Percentiles rank a stretch among this genome's conserved stretches.
phyloP scores from a whole-genome alignment of 2,797 vertebrate species.

The Pangasius sanitwongsei region DNA sequence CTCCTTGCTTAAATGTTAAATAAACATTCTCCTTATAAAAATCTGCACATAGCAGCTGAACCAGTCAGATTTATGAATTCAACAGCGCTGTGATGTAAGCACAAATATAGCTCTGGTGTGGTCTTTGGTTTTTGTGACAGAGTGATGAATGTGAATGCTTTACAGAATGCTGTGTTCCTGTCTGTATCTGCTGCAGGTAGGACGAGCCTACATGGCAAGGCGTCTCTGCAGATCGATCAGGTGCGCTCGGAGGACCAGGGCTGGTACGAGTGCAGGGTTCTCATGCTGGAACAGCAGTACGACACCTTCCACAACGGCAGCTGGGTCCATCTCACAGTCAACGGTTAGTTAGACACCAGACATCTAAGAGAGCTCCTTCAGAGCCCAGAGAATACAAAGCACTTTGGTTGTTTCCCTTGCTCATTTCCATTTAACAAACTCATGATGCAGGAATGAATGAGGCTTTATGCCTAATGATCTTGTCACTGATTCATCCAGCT shows the following conservation, averaged over 20 bases:
- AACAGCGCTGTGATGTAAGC: not conserved
- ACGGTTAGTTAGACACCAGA: constrained; percentile 78
- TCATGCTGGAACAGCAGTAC: constrained; percentile 98
- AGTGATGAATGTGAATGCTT: not conserved
- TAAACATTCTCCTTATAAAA: not conserved
- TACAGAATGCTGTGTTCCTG: not conserved
- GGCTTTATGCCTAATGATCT: not conserved
- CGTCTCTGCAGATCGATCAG: constrained; percentile 94
- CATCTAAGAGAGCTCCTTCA: not conserved
- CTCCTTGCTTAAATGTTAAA: not conserved
- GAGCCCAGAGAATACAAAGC: not conserved
- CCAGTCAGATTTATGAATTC: not conserved
- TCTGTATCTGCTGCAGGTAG: constrained; percentile 77
- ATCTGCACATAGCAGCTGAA: not conserved
- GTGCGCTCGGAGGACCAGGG: constrained; percentile 97
- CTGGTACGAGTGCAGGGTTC: constrained; percentile 99
- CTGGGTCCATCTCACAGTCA: constrained; percentile 98
- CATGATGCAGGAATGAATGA: not conserved
- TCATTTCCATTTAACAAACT: not conserved
- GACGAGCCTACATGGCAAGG: constrained; percentile 93
- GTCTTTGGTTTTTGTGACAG: not conserved
- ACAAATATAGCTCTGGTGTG: not conserved
- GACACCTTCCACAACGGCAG: constrained; percentile 99
- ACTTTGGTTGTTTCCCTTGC: not conserved
- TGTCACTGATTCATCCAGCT: constrained; percentile 7